Conservation (phyloP, 2,113 vertebrate species). For the Edolisoma coerulescens region DNA sequence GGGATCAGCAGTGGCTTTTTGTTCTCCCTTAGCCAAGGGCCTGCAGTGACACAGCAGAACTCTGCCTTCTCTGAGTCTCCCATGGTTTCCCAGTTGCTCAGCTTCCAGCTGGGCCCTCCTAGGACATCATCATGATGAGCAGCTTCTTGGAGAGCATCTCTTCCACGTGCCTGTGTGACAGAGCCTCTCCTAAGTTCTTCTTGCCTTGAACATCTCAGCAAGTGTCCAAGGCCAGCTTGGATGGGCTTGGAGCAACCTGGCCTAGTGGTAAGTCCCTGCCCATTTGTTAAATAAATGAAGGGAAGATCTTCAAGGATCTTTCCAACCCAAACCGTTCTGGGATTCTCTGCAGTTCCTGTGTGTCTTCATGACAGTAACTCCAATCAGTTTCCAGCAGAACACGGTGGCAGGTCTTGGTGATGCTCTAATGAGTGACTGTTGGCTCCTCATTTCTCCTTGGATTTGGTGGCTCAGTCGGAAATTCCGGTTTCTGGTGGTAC, state of each 20-base stretch:
- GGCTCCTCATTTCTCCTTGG: not conserved
- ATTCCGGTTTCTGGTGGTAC: not conserved
- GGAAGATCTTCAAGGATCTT: not conserved
- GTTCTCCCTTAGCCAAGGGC: not conserved
- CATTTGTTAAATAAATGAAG: not conserved
- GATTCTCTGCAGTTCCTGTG: not conserved
- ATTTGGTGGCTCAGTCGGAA: not conserved
- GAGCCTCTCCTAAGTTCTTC: not conserved
- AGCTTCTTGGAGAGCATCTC: not conserved
- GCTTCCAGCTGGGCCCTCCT: not conserved
- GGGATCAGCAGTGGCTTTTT: not conserved
- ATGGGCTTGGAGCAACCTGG: not conserved
- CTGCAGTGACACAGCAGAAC: not conserved
- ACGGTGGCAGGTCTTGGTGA: accelerated
- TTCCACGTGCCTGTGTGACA: accelerated
- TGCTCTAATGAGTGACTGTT: not conserved
- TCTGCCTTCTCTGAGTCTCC: not conserved
- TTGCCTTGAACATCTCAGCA: not conserved
- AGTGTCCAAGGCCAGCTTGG: not conserved
- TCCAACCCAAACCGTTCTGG: not conserved
- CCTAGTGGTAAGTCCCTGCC: not conserved
- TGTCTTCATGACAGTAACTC: not conserved
- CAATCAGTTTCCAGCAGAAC: not conserved
- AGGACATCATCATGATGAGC: accelerated
- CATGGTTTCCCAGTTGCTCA: not conserved